Evolutionary conservation across 2,888 invertebrate species (phyloP).

Genomic region (Thyatira batis): DNA sequence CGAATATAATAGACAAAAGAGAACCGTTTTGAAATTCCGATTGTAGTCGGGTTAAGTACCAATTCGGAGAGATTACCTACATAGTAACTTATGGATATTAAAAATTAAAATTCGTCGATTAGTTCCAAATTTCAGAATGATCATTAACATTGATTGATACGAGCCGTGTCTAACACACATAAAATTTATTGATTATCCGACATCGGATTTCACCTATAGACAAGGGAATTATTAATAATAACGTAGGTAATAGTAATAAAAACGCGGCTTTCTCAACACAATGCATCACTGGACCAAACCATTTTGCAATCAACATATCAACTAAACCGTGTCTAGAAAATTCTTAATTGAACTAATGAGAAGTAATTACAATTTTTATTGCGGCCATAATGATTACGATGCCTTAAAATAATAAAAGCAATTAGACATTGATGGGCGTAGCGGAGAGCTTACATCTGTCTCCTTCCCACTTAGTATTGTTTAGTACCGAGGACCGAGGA

Average conservation of each 20-base stretch:
- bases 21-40: conserved; percentile 42
- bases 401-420: conserved; percentile 83
- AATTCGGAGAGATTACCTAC: conserved; percentile 41
- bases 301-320: conserved; percentile 77
- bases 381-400: conserved; percentile 82
- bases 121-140: conserved; percentile 74
- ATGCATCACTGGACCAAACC: conserved; percentile 57
- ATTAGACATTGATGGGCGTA: conserved; percentile 80
- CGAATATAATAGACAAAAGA: conserved; percentile 25
- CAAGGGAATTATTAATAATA: conserved; percentile 58
- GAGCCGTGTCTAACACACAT: conserved; percentile 73
- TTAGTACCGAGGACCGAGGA: conserved; percentile 43
- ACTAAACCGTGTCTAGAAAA: conserved; percentile 79
- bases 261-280: conserved; percentile 66
- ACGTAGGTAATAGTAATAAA: conserved; percentile 54
- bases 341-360: conserved; percentile 83
- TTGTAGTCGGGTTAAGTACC: conserved; percentile 48
- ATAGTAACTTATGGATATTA: conserved; percentile 66
- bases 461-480: conserved; percentile 45
- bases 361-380: conserved; percentile 83
- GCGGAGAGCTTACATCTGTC: conserved; percentile 59
- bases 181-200: conserved; percentile 66
- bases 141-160: conserved; percentile 77
- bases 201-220: conserved; percentile 62
- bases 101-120: conserved; percentile 70